Percentiles rank a stretch among this genome's conserved stretches.
These are phyloP conservation scores for Champsocephalus gunnari DNA, from an alignment of 2,797 vertebrate genomes.

Conservation along the genomic window DNA sequence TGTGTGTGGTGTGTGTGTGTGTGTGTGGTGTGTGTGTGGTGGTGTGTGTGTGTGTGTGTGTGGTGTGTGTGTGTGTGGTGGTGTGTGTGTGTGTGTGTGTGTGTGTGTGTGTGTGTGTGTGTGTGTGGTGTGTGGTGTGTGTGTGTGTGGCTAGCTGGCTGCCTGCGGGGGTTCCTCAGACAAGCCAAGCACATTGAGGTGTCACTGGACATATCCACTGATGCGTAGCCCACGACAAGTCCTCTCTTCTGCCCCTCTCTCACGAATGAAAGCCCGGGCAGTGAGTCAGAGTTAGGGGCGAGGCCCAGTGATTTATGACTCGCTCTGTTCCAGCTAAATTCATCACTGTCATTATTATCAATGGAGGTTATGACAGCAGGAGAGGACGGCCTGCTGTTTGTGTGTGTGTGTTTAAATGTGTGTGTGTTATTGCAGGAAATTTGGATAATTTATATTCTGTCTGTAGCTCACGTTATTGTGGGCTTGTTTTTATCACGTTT, in stretches of 20 bases:
- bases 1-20: too few species aligned
- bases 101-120: too few species aligned
- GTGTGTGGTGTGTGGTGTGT: too few species aligned
- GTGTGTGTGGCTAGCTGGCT: background rate
- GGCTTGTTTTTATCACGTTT: slow-evolving; percentile 19
- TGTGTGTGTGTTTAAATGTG: slow-evolving; percentile 14
- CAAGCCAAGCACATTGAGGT: slow-evolving; percentile 83
- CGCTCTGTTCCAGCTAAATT: slow-evolving; percentile 71
- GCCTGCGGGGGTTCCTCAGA: slow-evolving; percentile 71
- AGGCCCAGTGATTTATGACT: slow-evolving; percentile 78
- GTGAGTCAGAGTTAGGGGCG: slow-evolving; percentile 68
- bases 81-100: too few species aligned
- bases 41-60: too few species aligned
- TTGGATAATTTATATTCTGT: slow-evolving; percentile 46
- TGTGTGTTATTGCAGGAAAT: slow-evolving; percentile 50
- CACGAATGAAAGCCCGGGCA: slow-evolving; percentile 28
- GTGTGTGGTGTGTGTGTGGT: too few species aligned
- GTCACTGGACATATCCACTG: slow-evolving; percentile 80
- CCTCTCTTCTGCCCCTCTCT: slow-evolving; percentile 20
- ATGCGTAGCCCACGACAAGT: slow-evolving; percentile 67
- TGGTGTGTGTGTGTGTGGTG: too few species aligned
- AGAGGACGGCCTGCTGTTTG: slow-evolving; percentile 52
- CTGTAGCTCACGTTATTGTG: slow-evolving; percentile 4
- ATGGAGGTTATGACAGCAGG: slow-evolving; percentile 76
- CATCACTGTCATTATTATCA: slow-evolving; percentile 83